Base-by-base conservation (phyloP, 2,113 vertebrate species). In the Odobenus rosmarus region DNA sequence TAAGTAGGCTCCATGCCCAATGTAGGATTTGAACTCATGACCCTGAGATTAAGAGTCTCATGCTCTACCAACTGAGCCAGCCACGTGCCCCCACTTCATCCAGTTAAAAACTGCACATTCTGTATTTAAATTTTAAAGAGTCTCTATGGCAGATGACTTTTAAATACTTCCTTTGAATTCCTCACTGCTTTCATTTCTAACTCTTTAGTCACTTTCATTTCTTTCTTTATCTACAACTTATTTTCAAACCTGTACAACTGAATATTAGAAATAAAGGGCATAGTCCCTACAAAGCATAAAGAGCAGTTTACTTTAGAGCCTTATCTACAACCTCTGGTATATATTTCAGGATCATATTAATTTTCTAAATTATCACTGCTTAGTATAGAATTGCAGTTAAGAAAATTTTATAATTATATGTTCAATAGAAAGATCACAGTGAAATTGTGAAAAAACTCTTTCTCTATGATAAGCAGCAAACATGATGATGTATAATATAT, bases 341-440 rank as follows among this genome's bases (percentile, higher is more conserved):
- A 31, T 85, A 69, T 82, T 88, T 91, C 69, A 92, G 76, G 21
- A 90, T n/a, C 53, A 74, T n/a, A 55, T 39, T 67, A 74, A 49
- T 62, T 77, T 93, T 90, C 71, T 85, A 93, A 96, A 90, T 95
- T 21, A 86, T 85, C 28, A 88, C n/a, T 87, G 92, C 36, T 81
- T 77, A 87, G 31, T 36, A 46, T 51, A 90, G 26, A 49, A 55
- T 64, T 72, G 51, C 1, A 85, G 36, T 88, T 80, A 77, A 87
- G 33, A 76, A 83, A 23, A 61, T 28, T 76, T 61, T 88, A 49
- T 46, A 91, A 85, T 80, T 57, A 42, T 53, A 69, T 67, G 2
- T 77, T 92, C 61, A 93, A 80, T 76, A 18, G 81, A 95, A 96
- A 89, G n/a, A 84, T 62, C 55, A 92, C 21, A 93, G 57, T 79